Percentiles rank a stretch among this genome's conserved stretches.
phyloP scores from a whole-genome alignment of 2,797 vertebrate genomes.

The Podarcis lilfordi region DNA sequence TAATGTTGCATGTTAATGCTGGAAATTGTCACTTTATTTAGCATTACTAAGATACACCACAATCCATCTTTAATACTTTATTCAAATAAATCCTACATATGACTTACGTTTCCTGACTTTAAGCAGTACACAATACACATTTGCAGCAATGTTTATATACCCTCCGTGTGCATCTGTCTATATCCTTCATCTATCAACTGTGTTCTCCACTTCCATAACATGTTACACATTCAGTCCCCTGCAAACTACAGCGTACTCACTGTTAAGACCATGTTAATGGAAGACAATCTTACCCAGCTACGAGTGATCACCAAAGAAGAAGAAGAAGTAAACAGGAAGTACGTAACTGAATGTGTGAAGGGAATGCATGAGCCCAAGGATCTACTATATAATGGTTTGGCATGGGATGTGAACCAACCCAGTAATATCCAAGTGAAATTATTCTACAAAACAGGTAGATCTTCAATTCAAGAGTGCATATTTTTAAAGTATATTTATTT shows the following conservation, averaged over 20 bases:
- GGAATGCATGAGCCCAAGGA: not conserved
- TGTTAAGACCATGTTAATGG: too few relatives aligned
- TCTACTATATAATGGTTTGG: not conserved
- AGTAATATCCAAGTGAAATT: not conserved
- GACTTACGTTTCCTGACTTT: not conserved
- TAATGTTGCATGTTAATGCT: not conserved
- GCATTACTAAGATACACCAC: not conserved
- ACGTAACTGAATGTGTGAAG: not conserved
- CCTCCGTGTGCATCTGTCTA: not conserved
- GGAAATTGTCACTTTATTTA: not conserved
- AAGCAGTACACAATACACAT: not conserved
- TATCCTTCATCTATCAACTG: not conserved
- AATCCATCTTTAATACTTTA: not conserved
- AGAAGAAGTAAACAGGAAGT: not conserved
- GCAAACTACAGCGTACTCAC: not conserved
- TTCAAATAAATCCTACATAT: not conserved
- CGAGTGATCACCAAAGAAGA: not conserved
- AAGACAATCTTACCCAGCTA: too few relatives aligned
- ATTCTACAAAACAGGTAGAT: not conserved
- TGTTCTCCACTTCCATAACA: not conserved
- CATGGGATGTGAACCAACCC: not conserved
- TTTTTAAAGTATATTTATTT: conserved; percentile 72
- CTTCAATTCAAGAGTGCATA: not conserved
- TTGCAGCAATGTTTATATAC: not conserved
- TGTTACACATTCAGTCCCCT: not conserved